Percentiles rank a stretch among this genome's conserved stretches.
Conservation (phyloP, 2,888 invertebrate genomes). For the Tethea ocularis region DNA sequence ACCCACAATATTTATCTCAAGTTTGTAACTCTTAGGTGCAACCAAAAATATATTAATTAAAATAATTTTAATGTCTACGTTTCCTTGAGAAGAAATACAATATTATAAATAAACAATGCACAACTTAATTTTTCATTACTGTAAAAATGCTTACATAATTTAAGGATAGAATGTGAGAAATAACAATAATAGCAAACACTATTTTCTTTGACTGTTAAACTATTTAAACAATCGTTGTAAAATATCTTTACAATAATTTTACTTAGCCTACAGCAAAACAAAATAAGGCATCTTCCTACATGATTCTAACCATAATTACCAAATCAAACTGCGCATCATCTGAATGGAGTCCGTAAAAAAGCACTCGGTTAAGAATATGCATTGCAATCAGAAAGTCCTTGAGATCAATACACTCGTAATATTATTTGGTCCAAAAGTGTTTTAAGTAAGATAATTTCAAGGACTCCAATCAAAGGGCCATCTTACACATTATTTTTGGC, state of each 20-base stretch:
- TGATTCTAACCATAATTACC: constrained; percentile 62
- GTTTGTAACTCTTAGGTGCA: constrained; percentile 22
- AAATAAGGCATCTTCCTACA: constrained; percentile 78
- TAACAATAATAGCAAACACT: constrained; percentile 56
- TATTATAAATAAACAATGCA: constrained; percentile 41
- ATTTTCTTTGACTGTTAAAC: constrained; percentile 51
- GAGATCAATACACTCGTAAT: constrained; percentile 73
- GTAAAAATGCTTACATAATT: constrained; percentile 46
- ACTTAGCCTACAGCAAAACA: constrained; percentile 77
- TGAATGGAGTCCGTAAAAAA: constrained; percentile 52
- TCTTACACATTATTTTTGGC: constrained; percentile 77
- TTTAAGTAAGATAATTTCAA: constrained; percentile 48
- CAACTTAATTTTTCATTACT: constrained; percentile 48
- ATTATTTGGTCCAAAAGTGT: constrained; percentile 75
- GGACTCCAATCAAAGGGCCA: constrained; percentile 62
- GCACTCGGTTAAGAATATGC: constrained; percentile 14
- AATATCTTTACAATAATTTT: constrained; percentile 68
- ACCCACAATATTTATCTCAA: neutral
- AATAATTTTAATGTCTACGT: constrained; percentile 56
- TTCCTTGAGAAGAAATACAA: constrained; percentile 57
- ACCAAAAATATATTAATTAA: constrained; percentile 13
- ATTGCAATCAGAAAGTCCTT: constrained; percentile 39
- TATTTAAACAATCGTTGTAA: constrained; percentile 52
- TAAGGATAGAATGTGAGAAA: constrained; percentile 42
- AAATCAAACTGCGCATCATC: constrained; percentile 51